Evolutionary conservation across 2,888 invertebrate species (phyloP).

Genomic region (Andrena trimmerana): DNA sequence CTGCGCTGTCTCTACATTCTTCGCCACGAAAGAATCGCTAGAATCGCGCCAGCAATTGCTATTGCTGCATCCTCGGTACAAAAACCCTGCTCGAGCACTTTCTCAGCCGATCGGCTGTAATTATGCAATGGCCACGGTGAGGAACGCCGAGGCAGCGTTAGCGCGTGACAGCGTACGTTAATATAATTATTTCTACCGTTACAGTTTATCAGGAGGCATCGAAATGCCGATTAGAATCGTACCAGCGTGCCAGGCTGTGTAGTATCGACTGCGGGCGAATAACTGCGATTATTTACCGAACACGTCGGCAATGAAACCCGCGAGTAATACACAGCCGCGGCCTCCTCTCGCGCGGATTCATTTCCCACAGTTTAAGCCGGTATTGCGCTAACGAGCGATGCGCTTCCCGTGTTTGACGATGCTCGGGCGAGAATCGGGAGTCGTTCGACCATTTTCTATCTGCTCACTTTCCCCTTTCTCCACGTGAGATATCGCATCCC

Average conservation of each 20-base stretch:
- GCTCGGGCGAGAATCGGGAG: neutral
- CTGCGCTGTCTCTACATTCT: neutral
- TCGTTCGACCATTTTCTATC: neutral
- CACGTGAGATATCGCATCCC: conserved; percentile 13
- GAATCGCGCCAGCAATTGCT: neutral
- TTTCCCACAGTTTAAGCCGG: conserved; percentile 55
- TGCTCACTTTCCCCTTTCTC: conserved; percentile 32
- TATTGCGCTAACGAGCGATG: conserved; percentile 53
- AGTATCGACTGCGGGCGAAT: conserved; percentile 30
- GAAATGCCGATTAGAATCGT: conserved; percentile 55
- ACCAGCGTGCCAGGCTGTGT: neutral
- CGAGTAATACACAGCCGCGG: conserved; percentile 31
- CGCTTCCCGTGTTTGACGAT: conserved; percentile 50
- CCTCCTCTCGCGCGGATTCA: conserved; percentile 33
- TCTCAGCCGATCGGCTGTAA: conserved; percentile 40
- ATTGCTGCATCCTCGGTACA: neutral
- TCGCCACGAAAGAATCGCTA: neutral
- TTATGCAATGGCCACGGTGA: conserved; percentile 33
- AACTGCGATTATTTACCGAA: conserved; percentile 52
- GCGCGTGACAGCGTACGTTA: conserved; percentile 12
- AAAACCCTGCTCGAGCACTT: conserved; percentile 5
- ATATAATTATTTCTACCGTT: conserved; percentile 52
- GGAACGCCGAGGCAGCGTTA: conserved; percentile 10
- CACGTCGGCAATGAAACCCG: conserved; percentile 31
- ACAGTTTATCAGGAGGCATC: conserved; percentile 51